These are phyloP conservation scores for Caiman crocodilus DNA, from an alignment of 2,797 vertebrate species.

Conservation along the genomic window DNA sequence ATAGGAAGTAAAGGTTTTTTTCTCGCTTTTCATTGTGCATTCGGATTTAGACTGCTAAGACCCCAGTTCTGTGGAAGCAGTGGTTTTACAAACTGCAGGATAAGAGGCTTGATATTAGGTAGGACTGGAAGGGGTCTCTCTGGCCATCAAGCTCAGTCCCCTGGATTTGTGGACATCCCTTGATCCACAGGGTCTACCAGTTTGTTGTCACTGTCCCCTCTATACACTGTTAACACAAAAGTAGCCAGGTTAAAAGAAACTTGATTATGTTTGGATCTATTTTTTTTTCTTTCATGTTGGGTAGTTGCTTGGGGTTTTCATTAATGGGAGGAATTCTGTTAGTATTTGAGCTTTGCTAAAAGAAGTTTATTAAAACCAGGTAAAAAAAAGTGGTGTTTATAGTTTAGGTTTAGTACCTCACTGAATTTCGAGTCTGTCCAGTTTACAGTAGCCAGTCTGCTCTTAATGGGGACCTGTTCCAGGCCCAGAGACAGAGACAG, in stretches of 20 bases:
- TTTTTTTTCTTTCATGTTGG: neutral
- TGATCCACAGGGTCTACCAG: too few relatives aligned
- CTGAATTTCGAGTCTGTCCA: neutral
- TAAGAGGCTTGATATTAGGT: neutral
- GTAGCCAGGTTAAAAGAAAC: neutral
- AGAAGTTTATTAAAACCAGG: neutral
- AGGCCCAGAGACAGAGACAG: neutral
- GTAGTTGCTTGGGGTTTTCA: neutral
- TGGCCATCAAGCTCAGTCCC: too few relatives aligned
- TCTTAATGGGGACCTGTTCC: neutral
- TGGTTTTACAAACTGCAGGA: slow-evolving; percentile 13
- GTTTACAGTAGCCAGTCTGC: neutral
- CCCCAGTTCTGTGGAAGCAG: slow-evolving; percentile 7
- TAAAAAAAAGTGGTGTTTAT: neutral
- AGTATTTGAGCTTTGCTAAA: slow-evolving; percentile 29
- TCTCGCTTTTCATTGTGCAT: neutral
- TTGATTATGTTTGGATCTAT: neutral
- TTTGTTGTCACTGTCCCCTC: too few relatives aligned
- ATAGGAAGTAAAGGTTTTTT: slow-evolving; percentile 1
- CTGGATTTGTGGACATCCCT: too few relatives aligned
- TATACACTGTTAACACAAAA: neutral
- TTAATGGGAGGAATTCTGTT: slow-evolving; percentile 14
- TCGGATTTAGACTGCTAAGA: slow-evolving; percentile 18
- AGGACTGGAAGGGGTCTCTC: too few relatives aligned
- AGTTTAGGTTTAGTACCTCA: neutral